Percentiles rank a stretch among this genome's conserved stretches.
phyloP scores from a whole-genome alignment of 2,797 vertebrate genomes.

The Periparus ater region DNA sequence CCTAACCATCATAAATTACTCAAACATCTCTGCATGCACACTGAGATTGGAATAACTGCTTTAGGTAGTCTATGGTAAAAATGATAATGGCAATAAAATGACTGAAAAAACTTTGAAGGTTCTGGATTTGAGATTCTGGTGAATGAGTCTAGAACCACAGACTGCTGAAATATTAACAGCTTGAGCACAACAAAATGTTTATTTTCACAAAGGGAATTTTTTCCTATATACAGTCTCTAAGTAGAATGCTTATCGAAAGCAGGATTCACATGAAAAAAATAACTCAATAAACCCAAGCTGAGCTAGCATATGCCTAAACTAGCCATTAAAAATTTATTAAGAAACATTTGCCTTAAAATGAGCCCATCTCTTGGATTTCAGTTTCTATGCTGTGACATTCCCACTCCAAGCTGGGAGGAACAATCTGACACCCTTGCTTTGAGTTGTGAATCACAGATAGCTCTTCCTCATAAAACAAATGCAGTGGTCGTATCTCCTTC shows the following conservation, averaged over 20 bases:
- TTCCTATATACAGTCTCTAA: neutral
- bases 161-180: neutral
- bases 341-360: neutral
- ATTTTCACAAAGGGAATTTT: neutral
- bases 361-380: neutral
- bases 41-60: neutral
- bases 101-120: neutral
- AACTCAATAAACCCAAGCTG: neutral
- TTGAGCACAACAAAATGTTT: neutral
- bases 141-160: neutral
- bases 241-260: neutral
- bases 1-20: neutral
- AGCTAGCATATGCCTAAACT: neutral
- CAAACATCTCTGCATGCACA: neutral
- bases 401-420: fast-evolving
- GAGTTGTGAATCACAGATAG: neutral
- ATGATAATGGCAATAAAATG: neutral
- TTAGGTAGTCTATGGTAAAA: neutral
- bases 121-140: neutral
- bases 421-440: neutral
- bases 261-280: neutral
- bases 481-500: neutral
- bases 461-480: neutral
- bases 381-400: neutral
- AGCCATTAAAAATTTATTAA: neutral